Evolutionary conservation across 2,113 vertebrate species (phyloP).

Genomic region (Tachycineta bicolor): DNA sequence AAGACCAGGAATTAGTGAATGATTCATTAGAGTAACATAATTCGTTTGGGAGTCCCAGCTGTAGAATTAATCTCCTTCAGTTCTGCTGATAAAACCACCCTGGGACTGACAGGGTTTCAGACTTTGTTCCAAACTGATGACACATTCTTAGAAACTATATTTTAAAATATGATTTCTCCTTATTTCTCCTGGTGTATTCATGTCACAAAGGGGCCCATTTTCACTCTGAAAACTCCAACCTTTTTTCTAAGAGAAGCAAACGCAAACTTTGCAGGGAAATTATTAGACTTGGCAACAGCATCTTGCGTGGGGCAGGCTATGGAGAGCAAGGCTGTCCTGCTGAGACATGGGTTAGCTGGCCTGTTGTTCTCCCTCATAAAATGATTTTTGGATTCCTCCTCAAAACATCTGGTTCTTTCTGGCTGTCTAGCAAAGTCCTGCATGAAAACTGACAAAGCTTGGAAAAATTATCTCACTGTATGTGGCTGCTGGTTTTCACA

Average conservation of each 20-base stretch:
- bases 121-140: slow-evolving; percentile 52
- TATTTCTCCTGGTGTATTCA: background rate
- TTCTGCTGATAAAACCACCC: slow-evolving; percentile 52
- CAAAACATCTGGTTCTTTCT: background rate
- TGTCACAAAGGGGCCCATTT: background rate
- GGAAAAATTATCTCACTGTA: background rate
- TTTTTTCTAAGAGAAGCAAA: background rate
- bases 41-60: slow-evolving; percentile 34
- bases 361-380: background rate
- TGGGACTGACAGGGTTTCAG: slow-evolving; percentile 45
- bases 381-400: background rate
- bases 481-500: background rate
- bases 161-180: slow-evolving; percentile 2
- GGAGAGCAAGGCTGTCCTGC: background rate
- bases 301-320: background rate
- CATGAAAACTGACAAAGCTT: background rate
- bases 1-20: slow-evolving; percentile 9
- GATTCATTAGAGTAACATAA: slow-evolving; percentile 39
- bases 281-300: background rate
- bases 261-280: background rate
- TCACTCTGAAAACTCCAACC: background rate
- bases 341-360: background rate
- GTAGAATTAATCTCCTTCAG: slow-evolving; percentile 34
- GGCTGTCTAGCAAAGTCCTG: background rate
- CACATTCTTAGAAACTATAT: slow-evolving; percentile 4